Conservation (phyloP, 2,113 vertebrate species). For the Aramus guarauna region DNA sequence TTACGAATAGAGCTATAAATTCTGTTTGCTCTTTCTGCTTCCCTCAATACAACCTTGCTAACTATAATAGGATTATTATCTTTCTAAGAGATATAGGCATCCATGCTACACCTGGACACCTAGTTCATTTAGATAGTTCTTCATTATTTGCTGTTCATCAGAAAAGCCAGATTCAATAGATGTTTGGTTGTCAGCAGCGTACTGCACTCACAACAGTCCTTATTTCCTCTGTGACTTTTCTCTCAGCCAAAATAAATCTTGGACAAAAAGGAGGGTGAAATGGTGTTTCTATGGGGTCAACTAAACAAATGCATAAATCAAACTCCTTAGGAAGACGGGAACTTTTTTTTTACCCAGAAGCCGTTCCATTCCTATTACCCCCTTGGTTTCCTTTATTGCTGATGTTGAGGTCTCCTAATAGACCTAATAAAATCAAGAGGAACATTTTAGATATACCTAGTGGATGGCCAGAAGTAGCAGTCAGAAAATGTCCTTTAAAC, state of each 20-base stretch:
- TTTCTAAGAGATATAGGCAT: neutral
- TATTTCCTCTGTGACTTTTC: neutral
- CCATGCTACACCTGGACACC: neutral
- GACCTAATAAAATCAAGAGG: neutral
- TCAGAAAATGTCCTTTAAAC: neutral
- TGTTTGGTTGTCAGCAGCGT: neutral
- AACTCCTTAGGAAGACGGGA: neutral
- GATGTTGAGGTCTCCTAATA: neutral
- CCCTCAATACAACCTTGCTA: neutral
- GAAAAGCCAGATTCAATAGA: neutral
- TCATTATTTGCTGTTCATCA: neutral
- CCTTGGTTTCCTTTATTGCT: neutral
- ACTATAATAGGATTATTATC: neutral
- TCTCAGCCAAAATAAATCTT: neutral
- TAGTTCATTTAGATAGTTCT: neutral
- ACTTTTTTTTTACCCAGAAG: neutral
- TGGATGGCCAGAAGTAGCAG: neutral
- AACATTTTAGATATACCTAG: neutral
- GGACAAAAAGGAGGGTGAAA: neutral
- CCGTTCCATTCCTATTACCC: neutral
- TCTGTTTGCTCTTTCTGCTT: neutral
- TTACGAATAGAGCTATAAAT: neutral
- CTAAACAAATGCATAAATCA: neutral
- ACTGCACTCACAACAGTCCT: accelerated
- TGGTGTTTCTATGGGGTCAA: neutral